Base-by-base conservation (phyloP, 2,797 vertebrate species). In the Chiloscyllium punctatum region DNA sequence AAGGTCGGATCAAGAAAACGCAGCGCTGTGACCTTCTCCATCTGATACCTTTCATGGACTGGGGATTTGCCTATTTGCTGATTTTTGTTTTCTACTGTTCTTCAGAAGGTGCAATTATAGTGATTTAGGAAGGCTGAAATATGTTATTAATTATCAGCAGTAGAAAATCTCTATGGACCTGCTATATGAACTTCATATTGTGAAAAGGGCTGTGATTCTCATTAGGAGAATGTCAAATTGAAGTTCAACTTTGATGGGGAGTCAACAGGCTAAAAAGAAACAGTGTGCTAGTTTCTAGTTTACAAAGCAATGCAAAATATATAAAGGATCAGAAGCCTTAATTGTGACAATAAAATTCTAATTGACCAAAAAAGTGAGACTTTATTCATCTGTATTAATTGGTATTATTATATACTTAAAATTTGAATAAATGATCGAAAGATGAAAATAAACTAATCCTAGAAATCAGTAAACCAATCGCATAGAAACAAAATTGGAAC, bases 201-300 rank as follows among this genome's bases (percentile, higher is more conserved):
- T 95, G 25, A 53, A n/a, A 95, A 77, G 48, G 30, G 37, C 4
- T 94, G 25, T 30, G 48, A 94, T 94, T n/a, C 91, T 42, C 37
- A 94, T 94, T 71, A 94, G 23, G 92, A 33, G 42, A 77, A 53
- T 77, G 71, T 95, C 69, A 74, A 57, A 51, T n/a, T 74, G 42
- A 94, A 77, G 62, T 94, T 42, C 62, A 90, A 90, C 30, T 69
- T 74, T 53, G 33, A 77, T 51, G 74, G 42, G 1, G 11, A 74
- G 42, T 48, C 37, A 57, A 72, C 74, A 7, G 74, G 94, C 33
- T n/a, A 74, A 74, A 74, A 94, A 94, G 25, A 74, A 51, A 16
- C 51, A 51, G 48, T 53, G 37, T 53, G 71, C 30, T 37, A 68
- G n/a, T 68, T 68, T 13, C 42, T 27, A 77, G 53, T 72, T 95